Percentiles rank a stretch among this genome's conserved stretches.
Evolutionary conservation across 1,140 invertebrate genomes (phyloP).

Genomic region (Glossosoma conforme): DNA sequence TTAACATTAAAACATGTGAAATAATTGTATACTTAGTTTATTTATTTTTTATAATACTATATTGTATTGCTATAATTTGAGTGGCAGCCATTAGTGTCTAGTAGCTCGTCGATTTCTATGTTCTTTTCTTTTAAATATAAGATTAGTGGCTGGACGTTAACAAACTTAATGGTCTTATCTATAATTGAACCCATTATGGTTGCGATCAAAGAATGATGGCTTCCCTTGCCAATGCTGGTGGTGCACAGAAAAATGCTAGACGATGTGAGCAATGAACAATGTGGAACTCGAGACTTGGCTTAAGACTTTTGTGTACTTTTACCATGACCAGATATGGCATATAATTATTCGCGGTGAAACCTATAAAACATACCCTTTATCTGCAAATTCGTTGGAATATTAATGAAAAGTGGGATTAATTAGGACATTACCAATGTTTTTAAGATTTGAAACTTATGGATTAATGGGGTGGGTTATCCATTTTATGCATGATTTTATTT

Average conservation of each 20-base stretch:
- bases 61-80: slow-evolving; percentile 30
- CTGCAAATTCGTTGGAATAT: too few relatives aligned
- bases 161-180: slow-evolving; percentile 18
- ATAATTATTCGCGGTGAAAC: too few relatives aligned
- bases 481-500: too few relatives aligned
- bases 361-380: too few relatives aligned
- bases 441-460: too few relatives aligned
- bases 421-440: too few relatives aligned
- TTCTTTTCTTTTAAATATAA: too few relatives aligned
- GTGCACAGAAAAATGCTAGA: slow-evolving; percentile 7
- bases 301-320: background rate
- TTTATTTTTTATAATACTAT: slow-evolving; percentile 22
- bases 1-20: slow-evolving; percentile 7
- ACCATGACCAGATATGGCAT: background rate
- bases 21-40: slow-evolving; percentile 14
- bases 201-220: background rate
- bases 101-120: slow-evolving; percentile 17
- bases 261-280: slow-evolving; percentile 22
- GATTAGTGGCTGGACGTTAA: slow-evolving; percentile 28
- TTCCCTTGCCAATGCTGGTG: background rate
- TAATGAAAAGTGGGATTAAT: too few relatives aligned
- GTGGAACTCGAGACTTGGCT: background rate
- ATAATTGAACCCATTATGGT: slow-evolving; percentile 10
- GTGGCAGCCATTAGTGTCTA: slow-evolving; percentile 28
- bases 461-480: too few relatives aligned